Evolutionary conservation across 2,888 invertebrate species (phyloP), one percentile per base, ranked within the genome.

Genomic region (Sarcophaga caerulescens): DNA sequence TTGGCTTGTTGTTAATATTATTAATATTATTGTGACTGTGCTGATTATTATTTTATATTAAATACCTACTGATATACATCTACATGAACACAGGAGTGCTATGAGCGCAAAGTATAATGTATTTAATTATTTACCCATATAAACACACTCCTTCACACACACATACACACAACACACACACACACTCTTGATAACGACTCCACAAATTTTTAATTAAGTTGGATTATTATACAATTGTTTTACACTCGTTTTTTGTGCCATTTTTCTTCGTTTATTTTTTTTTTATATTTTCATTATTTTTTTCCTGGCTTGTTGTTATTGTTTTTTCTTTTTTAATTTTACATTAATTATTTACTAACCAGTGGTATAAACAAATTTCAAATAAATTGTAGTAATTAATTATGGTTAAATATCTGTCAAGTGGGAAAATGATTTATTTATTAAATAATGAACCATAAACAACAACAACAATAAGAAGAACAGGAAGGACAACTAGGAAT

Each of bases 361-460:
- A 70, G 77, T 73, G 81, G 85, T 77, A 77, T 78, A 81, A 81
- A 84, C 69, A 80, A 84, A 81, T 81, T 86, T 74, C 78, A 84
- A 81, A 80, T 87, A 82, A 82, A 81, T 85, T 88, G 88, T 84
- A 74, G 82, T 89, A 89, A 89, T 90, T 90, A 90, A 91, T 91
- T 89, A 88, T 89, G 89, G 89, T 89, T 89, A 89, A 90, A 90
- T 90, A 90, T 88, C 89, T 90, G 90, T 87, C 89, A 87, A 84
- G 86, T 86, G 83, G 86, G 81, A 81, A 79, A 81, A 86, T 86
- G 83, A 86, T 86, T 86, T 86, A 86, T 86, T 86, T 84, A 84
- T 86, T 78, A 82, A 81, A 86, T 86, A 86, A 86, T 86, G 80
- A 84, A 86, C 81, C 81, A 66, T 35, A 86, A 78, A 78, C 70